Evolutionary conservation across 2,113 vertebrate genomes (phyloP).

Genomic region (Collichthys lucidus): DNA sequence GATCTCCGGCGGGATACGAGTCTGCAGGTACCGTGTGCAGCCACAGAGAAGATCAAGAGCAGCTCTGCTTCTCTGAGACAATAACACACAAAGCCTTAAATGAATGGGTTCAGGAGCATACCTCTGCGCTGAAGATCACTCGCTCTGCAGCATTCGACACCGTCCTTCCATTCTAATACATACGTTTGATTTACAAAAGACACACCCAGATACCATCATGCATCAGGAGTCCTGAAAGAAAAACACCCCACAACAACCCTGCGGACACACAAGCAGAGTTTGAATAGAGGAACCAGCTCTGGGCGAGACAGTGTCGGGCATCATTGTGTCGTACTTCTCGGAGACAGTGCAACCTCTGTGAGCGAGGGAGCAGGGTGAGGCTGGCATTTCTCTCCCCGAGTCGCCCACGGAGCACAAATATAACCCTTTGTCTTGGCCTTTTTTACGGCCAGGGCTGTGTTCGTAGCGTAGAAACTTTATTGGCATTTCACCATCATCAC

Average conservation of each 20-base stretch:
- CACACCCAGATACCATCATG: slow-evolving; percentile 22
- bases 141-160: slow-evolving; percentile 57
- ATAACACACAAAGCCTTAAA: slow-evolving; percentile 33
- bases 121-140: slow-evolving; percentile 61
- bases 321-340: slow-evolving; percentile 57
- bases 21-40: slow-evolving; percentile 3
- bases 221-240: slow-evolving; percentile 5
- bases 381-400: slow-evolving; percentile 62
- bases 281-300: slow-evolving; percentile 49
- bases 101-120: slow-evolving; percentile 58
- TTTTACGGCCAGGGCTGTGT: slow-evolving; percentile 46
- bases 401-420: slow-evolving; percentile 59
- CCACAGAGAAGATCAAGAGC: background rate
- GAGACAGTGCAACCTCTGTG: slow-evolving; percentile 71
- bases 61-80: slow-evolving; percentile 10
- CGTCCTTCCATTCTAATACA: slow-evolving; percentile 30
- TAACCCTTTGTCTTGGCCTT: slow-evolving; percentile 67
- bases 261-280: background rate
- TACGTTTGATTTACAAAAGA: slow-evolving; percentile 4
- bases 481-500: slow-evolving; percentile 45
- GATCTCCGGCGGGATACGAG: slow-evolving; percentile 5
- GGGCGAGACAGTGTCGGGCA: slow-evolving; percentile 46
- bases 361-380: slow-evolving; percentile 65
- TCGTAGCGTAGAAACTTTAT: slow-evolving; percentile 57
- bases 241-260: no score